Base-by-base conservation (phyloP, 2,888 invertebrate species). In the Patella caerulea region DNA sequence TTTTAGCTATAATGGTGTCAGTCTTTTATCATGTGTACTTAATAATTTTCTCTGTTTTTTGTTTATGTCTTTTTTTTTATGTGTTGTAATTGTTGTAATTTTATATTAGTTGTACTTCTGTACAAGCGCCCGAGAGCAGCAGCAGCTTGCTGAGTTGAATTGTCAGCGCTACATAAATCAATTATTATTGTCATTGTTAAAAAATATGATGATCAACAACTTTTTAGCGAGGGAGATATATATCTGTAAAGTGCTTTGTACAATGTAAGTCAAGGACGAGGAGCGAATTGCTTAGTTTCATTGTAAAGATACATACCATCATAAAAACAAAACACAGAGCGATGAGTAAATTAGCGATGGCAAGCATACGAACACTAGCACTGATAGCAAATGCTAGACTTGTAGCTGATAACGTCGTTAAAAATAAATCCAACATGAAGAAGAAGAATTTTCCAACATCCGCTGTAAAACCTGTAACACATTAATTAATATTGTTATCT, bases 321-420 rank as follows among this genome's bases (percentile, higher is more conserved):
- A 91, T 91, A 77, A 91, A 87, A n/a, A 91, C 91, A 81, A 87
- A 91, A 76, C 77, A 74, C 73, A 91, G 84, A 12, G 90, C 90
- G 72, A 90, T 86, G 59, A 88, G 84, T 7, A 91, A 81, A 82
- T 90, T 91, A 71, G 90, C 91, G 9, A 91, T 82, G 72, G 90
- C 90, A 81, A 90, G 88, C 52, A 90, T 88, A 56, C 83, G 79
- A 52, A 91, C 87, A 19, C 85, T 82, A 14, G 90, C 89, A 79
- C 89, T 89, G 83, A 91, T 81, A 76, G 86, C 82, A 83, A 91
- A 91, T 45, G 90, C 88, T 11, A 92, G 73, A 17, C 88, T 83
- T 2, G 89, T 88, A n/a, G 90, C 91, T n/a, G 91, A 82, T 74
- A 90, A 73, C 15, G 90, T 88, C 19, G 91, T 90, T 55, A 89